Conservation (phyloP, 2,797 vertebrate genomes). For the Arremon aurantiirostris region DNA sequence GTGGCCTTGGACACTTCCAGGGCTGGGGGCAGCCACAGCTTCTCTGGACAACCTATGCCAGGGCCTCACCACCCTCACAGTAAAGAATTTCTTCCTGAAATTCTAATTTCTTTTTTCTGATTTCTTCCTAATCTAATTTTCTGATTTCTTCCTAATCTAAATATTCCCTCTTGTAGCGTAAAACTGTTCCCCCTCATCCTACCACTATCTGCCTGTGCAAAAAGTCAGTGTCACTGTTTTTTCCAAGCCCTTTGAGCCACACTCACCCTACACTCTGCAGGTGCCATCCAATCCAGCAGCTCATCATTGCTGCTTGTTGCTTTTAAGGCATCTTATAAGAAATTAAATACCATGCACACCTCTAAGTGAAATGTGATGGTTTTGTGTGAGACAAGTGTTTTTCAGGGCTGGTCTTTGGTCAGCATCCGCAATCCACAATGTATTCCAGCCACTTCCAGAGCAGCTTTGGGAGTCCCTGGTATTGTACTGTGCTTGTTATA, state of each 20-base stretch:
- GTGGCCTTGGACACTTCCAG: background rate
- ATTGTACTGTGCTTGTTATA: slow-evolving; percentile 7
- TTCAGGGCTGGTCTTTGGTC: background rate
- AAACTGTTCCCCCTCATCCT: background rate
- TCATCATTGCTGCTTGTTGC: background rate
- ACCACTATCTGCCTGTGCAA: background rate
- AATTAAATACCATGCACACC: fast-evolving
- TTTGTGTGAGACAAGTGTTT: background rate
- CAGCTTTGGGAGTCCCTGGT: background rate
- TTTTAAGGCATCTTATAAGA: background rate
- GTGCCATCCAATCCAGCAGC: background rate
- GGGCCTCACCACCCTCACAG: background rate
- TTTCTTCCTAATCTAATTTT: background rate
- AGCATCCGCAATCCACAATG: background rate
- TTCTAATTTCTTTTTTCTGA: no score
- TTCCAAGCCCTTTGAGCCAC: background rate
- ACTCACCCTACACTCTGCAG: background rate
- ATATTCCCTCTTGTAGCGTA: background rate
- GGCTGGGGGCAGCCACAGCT: background rate
- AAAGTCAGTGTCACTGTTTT: background rate
- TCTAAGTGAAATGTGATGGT: background rate
- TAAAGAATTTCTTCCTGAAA: background rate
- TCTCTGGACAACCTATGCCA: background rate
- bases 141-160: background rate
- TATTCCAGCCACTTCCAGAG: background rate